Conservation (phyloP, 2,888 invertebrate species). For the Caenorhabditis wallacei region DNA sequence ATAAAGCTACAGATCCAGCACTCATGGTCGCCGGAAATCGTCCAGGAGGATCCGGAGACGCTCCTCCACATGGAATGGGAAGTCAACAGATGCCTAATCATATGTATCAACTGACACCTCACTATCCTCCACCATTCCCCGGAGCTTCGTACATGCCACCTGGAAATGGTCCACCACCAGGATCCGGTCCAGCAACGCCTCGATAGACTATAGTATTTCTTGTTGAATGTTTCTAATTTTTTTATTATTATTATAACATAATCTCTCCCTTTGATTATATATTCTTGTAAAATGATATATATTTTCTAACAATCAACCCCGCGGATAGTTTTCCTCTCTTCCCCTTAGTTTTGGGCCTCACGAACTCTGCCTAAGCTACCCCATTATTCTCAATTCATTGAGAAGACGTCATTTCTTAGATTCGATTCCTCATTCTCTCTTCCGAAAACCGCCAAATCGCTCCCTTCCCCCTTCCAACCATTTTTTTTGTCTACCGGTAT, state of each 20-base stretch:
- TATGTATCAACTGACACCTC: constrained; percentile 57
- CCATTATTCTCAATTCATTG: constrained; percentile 39
- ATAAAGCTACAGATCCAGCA: constrained; percentile 22
- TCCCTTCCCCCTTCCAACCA: constrained; percentile 4
- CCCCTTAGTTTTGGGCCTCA: constrained; percentile 2
- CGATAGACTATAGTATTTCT: constrained; percentile 2
- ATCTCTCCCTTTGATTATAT: neutral
- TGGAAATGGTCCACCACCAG: neutral
- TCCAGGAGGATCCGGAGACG: neutral
- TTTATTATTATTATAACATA: neutral
- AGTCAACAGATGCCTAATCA: neutral
- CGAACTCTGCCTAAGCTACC: constrained; percentile 6
- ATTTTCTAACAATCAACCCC: neutral
- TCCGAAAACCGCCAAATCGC: neutral
- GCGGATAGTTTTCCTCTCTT: constrained; percentile 13
- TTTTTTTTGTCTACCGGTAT: constrained; percentile 36
- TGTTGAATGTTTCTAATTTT: constrained; percentile 9
- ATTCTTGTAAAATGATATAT: neutral
- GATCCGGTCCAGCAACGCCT: constrained; percentile 8
- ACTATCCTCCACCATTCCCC: constrained; percentile 57
- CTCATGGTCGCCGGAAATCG: constrained; percentile 48
- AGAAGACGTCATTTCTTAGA: constrained; percentile 18
- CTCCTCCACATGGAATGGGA: constrained; percentile 5
- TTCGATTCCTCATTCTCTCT: constrained; percentile 7
- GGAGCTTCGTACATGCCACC: neutral